These are phyloP conservation scores for Pseudococcus longispinus DNA, from an alignment of 2,888 invertebrate genomes.

Conservation along the genomic window DNA sequence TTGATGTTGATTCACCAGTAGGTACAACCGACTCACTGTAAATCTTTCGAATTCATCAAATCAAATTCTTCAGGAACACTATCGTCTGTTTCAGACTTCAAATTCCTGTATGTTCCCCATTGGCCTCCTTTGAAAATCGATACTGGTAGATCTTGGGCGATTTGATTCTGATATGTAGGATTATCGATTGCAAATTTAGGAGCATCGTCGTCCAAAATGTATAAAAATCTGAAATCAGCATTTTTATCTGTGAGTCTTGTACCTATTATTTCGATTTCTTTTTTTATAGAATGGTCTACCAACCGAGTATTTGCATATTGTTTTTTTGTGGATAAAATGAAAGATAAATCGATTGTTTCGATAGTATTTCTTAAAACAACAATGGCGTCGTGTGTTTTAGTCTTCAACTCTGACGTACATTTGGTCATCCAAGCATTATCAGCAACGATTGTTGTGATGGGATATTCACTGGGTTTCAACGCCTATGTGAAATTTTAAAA, in stretches of 20 bases:
- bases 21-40: neutral
- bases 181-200: slow-evolving; percentile 71
- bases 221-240: slow-evolving; percentile 69
- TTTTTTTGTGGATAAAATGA: slow-evolving; percentile 30
- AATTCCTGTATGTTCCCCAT: slow-evolving; percentile 83
- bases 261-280: too few relatives aligned
- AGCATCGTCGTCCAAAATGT: slow-evolving; percentile 69
- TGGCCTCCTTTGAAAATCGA: slow-evolving; percentile 75
- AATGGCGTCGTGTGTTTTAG: neutral
- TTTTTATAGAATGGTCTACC: neutral
- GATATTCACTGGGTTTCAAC: neutral
- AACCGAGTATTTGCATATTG: slow-evolving; percentile 43
- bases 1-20: neutral
- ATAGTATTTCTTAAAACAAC: slow-evolving; percentile 32
- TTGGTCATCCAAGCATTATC: slow-evolving; percentile 47
- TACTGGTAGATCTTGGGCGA: slow-evolving; percentile 76
- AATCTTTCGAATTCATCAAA: neutral
- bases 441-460: slow-evolving; percentile 18
- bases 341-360: slow-evolving; percentile 22
- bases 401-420: slow-evolving; percentile 12
- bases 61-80: neutral
- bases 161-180: slow-evolving; percentile 72
- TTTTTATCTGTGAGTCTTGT: too few relatives aligned
- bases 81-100: slow-evolving; percentile 61
- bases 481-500: neutral